A percentile compares a stretch with the other conserved stretches of the same genome.
Evolutionary conservation across 2,113 vertebrate species (phyloP).

Genomic region (Cololabis saira): DNA sequence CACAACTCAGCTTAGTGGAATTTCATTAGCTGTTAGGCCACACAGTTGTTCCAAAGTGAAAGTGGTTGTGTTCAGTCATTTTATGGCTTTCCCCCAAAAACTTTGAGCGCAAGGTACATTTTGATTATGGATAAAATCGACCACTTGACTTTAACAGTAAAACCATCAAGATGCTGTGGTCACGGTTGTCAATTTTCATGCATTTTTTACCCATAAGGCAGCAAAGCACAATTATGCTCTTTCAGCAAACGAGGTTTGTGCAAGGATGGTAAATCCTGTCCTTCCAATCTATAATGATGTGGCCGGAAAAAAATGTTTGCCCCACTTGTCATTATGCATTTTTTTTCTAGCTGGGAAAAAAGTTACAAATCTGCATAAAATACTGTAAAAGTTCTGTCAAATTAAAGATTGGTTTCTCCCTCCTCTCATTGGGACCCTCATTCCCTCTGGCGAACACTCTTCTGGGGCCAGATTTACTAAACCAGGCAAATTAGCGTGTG

Average conservation of each 20-base stretch:
- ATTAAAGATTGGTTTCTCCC: constrained; percentile 23
- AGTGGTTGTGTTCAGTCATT: constrained; percentile 3
- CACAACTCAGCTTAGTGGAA: constrained; percentile 21
- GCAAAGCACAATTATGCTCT: constrained; percentile 51
- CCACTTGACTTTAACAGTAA: constrained; percentile 51
- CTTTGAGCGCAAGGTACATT: constrained; percentile 26
- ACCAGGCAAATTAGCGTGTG: neutral
- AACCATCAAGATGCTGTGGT: constrained; percentile 47
- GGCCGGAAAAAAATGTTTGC: constrained; percentile 47
- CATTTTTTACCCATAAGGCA: constrained; percentile 44
- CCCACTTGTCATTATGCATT: constrained; percentile 33
- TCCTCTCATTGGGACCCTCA: constrained; percentile 34
- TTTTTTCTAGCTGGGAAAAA: constrained; percentile 14
- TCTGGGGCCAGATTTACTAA: neutral
- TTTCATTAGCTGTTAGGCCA: constrained; percentile 22
- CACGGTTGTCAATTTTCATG: constrained; percentile 55
- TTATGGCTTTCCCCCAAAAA: constrained; percentile 24
- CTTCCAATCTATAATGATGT: constrained; percentile 54
- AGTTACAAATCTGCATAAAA: constrained; percentile 35
- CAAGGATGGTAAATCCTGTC: constrained; percentile 57
- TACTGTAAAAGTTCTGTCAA: constrained; percentile 27
- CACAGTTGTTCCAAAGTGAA: constrained; percentile 10
- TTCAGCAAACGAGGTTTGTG: constrained; percentile 55
- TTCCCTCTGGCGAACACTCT: constrained; percentile 39
- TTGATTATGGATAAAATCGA: constrained; percentile 58